Evolutionary conservation across 2,888 invertebrate species (phyloP), one percentile per base, ranked within the genome.

Genomic region (Caenorhabditis parvicauda): DNA sequence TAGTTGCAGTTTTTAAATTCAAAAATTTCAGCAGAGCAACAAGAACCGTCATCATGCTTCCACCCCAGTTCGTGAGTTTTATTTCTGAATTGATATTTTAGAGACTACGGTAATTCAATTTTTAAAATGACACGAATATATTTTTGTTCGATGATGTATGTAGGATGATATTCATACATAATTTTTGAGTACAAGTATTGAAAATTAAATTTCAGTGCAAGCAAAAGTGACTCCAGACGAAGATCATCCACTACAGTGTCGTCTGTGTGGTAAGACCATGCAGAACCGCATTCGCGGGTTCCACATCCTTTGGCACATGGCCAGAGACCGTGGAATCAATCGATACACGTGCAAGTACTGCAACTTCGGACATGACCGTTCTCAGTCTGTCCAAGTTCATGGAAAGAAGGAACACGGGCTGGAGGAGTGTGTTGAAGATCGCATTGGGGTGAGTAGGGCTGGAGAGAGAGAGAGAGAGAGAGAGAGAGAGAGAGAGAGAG

Each of bases 221-320:
- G 35, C n/a, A 32, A 62, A 54, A 43, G 32, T 62, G 17, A 51
- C 57, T 1, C 61, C 65, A 4, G 67, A 70, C 57, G 74, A 75
- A 47, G 77, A 79, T 46, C 78, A 77, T 38, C 69, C 73, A 21
- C 53, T 79, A 29, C 76, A 77, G 62, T 79, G 79, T 54, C 52
- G 64, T n/a, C 55, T 76, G n/a, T 79, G 79, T 59, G 66, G 74
- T 56, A 79, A 79, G 59, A 70, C 70, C 14, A 72, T 78, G 67
- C 70, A 75, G 54, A 77, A 72, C 46, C 51, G 72, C 70, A 75
- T 74, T 38, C 72, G 76, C 27, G 77, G 79, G 14, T 78, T 79
- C 65, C 79, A 79, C 62, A 73, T 79, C 29, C 75, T 79, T 14
- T 75, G 75, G 76, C 79, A 79, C 56, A 60, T 79, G 68, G 72